Conservation (phyloP, 2,113 vertebrate genomes). For the Colossoma macropomum region DNA sequence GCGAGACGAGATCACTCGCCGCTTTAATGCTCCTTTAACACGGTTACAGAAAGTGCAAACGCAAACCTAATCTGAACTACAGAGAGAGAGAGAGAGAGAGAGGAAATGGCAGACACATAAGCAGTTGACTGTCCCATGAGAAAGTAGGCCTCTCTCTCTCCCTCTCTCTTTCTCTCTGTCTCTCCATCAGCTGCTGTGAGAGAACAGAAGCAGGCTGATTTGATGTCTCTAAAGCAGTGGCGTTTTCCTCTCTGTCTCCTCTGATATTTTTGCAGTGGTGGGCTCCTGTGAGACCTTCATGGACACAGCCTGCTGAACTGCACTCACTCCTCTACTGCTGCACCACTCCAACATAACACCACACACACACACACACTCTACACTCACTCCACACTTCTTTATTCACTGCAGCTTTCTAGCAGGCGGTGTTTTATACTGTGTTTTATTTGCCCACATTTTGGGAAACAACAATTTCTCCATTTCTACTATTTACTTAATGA, state of each 20-base stretch:
- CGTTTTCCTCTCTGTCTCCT: slow-evolving; percentile 29
- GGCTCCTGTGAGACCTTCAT: not conserved
- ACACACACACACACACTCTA: slow-evolving; percentile 7
- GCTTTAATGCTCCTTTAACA: slow-evolving; percentile 52
- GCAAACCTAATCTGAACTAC: slow-evolving; percentile 51
- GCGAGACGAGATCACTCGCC: slow-evolving; percentile 43
- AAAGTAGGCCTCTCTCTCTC: not conserved
- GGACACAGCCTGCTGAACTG: slow-evolving; percentile 7
- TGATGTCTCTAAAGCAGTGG: slow-evolving; percentile 28
- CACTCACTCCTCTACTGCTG: not conserved
- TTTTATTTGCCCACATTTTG: too few relatives aligned
- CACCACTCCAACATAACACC: not conserved
- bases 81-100: not conserved
- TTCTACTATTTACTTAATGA: too few relatives aligned
- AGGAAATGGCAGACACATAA: slow-evolving; percentile 15
- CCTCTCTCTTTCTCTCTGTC: not conserved
- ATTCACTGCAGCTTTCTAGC: too few relatives aligned
- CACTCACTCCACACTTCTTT: too few relatives aligned
- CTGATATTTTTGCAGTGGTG: slow-evolving; percentile 5
- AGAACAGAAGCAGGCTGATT: not conserved
- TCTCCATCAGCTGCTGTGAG: not conserved
- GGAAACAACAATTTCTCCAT: too few relatives aligned
- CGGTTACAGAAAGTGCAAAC: slow-evolving; percentile 52
- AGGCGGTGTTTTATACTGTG: too few relatives aligned
- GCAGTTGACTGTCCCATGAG: slow-evolving; percentile 12